Evolutionary conservation across 2,797 vertebrate species (phyloP), one percentile per base, ranked within the genome.

Genomic region (Anguilla pacifica): DNA sequence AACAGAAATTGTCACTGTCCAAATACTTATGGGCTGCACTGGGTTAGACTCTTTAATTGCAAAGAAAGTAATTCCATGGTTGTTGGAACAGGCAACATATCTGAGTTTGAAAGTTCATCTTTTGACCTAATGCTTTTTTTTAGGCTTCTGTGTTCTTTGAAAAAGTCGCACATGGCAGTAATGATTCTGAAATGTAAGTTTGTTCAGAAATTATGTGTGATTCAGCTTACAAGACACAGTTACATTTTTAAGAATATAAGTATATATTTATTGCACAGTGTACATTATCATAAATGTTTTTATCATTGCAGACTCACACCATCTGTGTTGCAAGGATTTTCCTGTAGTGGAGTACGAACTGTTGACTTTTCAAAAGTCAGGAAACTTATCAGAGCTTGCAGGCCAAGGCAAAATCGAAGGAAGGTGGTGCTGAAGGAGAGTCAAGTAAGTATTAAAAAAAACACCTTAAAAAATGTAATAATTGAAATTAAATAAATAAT

Each of bases 241-340:
- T 55, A 15, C 22, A 11, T 35, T 83, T 31, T 49, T 55, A 28
- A 25, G 53, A 39, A 6, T 0, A 53, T 49, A 13, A 28, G 25
- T 17, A 15, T 46, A 46, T 46, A 46, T 35, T 19, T 39, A 2
- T 85, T 46, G 0, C 6, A 7, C 7, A 22, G 1, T 85, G 43
- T 55, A n/a, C 77, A 53, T 84, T 84, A 49, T 72, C 17, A 83
- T 17, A 55, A 70, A 19, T 25, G 19, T 79, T 77, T 83, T 19
- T 83, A 82, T 86, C 35, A 39, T 39, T 74, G 6, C 89, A 96
- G 95, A 88, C 86, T 96, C 83, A 92, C 93, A 3, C 70, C 90
- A 0, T 89, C 55, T 17, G 10, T 96, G 82, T 89, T 96, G 82
- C 94, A 95, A 91, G 95, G 95, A 31, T 95, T 95, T 89, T 91